These are phyloP conservation scores for Xiphorhynchus elegans DNA, from an alignment of 2,113 vertebrate genomes.

Conservation along the genomic window DNA sequence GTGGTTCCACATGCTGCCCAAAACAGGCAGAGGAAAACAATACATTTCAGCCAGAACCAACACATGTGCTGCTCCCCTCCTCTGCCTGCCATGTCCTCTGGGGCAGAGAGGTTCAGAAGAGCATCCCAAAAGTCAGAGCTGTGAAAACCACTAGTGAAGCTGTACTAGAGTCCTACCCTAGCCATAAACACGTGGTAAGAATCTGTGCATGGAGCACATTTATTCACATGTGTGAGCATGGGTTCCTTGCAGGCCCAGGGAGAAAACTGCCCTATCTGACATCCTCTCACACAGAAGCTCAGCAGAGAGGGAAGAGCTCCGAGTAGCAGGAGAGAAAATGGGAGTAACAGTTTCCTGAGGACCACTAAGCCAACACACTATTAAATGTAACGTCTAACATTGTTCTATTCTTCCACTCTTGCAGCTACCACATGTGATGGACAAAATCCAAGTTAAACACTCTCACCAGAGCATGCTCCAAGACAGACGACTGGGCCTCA, in stretches of 20 bases:
- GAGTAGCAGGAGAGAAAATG: constrained; percentile 47
- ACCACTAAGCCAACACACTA: constrained; percentile 54
- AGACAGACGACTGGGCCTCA: constrained; percentile 83
- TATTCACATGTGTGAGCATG: background rate
- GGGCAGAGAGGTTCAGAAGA: background rate
- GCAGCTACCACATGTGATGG: constrained; percentile 92
- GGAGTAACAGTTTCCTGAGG: constrained; percentile 62
- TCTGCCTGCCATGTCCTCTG: background rate
- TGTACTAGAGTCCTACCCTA: background rate
- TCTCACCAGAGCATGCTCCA: constrained; percentile 83
- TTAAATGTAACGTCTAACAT: constrained; percentile 71
- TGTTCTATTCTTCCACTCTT: constrained; percentile 67
- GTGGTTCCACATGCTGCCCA: background rate
- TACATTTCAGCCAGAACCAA: constrained; percentile 25
- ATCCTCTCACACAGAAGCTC: constrained; percentile 16
- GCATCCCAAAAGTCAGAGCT: background rate
- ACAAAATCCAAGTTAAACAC: constrained; percentile 89
- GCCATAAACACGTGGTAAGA: background rate
- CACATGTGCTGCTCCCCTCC: background rate
- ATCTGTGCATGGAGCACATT: background rate
- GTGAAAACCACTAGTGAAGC: background rate
- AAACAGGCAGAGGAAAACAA: constrained; percentile 7
- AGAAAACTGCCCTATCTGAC: background rate
- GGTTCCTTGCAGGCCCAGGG: background rate
- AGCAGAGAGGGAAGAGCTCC: background rate